Evolutionary conservation across 2,888 invertebrate genomes (phyloP).

Genomic region (Yponomeuta cagnagella): DNA sequence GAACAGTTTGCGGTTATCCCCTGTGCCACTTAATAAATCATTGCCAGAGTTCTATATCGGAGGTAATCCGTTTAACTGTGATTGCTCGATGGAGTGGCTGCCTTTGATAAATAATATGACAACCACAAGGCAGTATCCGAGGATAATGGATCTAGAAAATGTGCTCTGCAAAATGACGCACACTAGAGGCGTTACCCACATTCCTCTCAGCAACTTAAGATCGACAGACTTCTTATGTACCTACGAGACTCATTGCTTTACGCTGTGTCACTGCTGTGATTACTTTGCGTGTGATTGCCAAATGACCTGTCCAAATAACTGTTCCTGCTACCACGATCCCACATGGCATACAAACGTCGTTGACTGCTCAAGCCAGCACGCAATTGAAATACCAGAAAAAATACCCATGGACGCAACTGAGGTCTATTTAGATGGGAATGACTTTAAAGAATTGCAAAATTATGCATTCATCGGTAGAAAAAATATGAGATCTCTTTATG

Average conservation of each 20-base stretch:
- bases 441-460: slow-evolving; percentile 88
- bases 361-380: slow-evolving; percentile 88
- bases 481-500: slow-evolving; percentile 89
- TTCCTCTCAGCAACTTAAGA: slow-evolving; percentile 83
- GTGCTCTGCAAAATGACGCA: slow-evolving; percentile 91
- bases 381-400: slow-evolving; percentile 85
- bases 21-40: slow-evolving; percentile 82
- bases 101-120: slow-evolving; percentile 92
- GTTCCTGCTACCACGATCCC: slow-evolving; percentile 95
- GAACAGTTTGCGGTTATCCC: slow-evolving; percentile 85
- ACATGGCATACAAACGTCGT: slow-evolving; percentile 95
- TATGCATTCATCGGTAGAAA: slow-evolving; percentile 94
- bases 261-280: slow-evolving; percentile 95
- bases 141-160: slow-evolving; percentile 91
- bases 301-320: slow-evolving; percentile 95
- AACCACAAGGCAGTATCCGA: slow-evolving; percentile 87
- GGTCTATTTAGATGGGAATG: slow-evolving; percentile 93
- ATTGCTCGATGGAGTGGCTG: slow-evolving; percentile 97
- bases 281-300: slow-evolving; percentile 97
- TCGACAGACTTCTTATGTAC: slow-evolving; percentile 92
- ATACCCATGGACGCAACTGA: slow-evolving; percentile 97
- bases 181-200: slow-evolving; percentile 85
- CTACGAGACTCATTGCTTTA: slow-evolving; percentile 94
- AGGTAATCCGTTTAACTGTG: slow-evolving; percentile 95
- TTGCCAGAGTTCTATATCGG: slow-evolving; percentile 94